Percentiles rank a stretch among this genome's conserved stretches.
phyloP scores from a whole-genome alignment of 2,888 invertebrate species.

The Lamellibrachia columna region DNA sequence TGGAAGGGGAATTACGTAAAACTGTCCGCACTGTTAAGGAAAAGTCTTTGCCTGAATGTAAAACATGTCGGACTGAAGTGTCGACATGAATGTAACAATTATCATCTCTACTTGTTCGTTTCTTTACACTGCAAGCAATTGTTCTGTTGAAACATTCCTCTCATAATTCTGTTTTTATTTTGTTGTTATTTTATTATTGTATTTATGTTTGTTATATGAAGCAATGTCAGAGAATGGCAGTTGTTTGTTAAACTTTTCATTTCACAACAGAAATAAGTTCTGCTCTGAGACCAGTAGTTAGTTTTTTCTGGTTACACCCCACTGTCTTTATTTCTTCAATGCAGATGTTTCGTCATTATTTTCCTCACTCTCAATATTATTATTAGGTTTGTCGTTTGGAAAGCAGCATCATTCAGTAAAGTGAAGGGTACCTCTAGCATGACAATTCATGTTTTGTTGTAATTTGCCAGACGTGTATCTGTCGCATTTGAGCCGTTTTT shows the following conservation, averaged over 20 bases:
- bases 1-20: background rate
- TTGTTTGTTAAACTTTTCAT: background rate
- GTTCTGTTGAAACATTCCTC: slow-evolving; percentile 1
- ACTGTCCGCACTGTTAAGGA: background rate
- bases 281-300: background rate
- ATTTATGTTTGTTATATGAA: background rate
- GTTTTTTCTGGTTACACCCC: background rate
- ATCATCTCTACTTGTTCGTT: background rate
- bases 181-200: background rate
- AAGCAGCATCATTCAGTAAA: background rate
- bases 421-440: background rate
- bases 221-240: background rate
- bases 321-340: background rate
- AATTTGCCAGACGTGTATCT: background rate
- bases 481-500: background rate
- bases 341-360: background rate
- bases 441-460: background rate
- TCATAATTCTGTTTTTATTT: background rate
- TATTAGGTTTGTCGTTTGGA: background rate
- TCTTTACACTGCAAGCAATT: background rate
- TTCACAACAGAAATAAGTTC: background rate
- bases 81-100: background rate
- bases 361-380: background rate
- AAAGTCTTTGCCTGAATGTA: background rate
- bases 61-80: background rate